A percentile compares a stretch with the other conserved stretches of the same genome.
These are phyloP conservation scores for Limnothrissa miodon DNA, from an alignment of 2,113 vertebrate genomes.

Conservation along the genomic window DNA sequence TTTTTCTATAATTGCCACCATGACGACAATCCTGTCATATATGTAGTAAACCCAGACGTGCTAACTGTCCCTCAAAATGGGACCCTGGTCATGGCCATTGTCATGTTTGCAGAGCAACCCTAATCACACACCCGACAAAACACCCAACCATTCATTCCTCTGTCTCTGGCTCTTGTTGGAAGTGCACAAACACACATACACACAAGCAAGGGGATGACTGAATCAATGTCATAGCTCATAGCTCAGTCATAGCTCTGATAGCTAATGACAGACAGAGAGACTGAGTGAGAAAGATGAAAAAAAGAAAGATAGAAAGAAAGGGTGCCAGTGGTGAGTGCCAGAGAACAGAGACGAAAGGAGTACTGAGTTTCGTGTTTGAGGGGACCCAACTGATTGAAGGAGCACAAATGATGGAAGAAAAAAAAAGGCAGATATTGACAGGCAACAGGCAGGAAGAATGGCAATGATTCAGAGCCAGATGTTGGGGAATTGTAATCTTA, in stretches of 20 bases:
- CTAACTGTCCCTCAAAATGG: background rate
- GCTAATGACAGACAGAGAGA: background rate
- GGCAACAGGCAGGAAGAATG: background rate
- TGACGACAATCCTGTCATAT: too few species aligned
- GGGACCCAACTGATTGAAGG: too few species aligned
- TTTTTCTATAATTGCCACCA: too few species aligned
- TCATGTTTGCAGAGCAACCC: constrained; percentile 19
- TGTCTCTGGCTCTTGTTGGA: background rate
- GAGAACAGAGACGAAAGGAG: too few species aligned
- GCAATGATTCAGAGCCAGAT: background rate
- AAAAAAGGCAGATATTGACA: background rate
- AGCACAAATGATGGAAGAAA: background rate
- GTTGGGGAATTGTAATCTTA: background rate
- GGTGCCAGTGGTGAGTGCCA: too few species aligned
- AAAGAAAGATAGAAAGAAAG: background rate
- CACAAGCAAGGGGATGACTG: background rate
- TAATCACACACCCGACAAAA: background rate
- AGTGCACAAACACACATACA: constrained; percentile 19
- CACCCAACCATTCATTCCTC: background rate
- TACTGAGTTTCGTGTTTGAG: background rate
- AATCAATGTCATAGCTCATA: background rate
- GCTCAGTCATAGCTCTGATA: too few species aligned
- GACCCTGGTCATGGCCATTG: background rate
- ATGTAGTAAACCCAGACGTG: background rate
- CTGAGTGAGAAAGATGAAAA: background rate